Base-by-base conservation (phyloP, 2,888 invertebrate species). In the Heliconius erato region DNA sequence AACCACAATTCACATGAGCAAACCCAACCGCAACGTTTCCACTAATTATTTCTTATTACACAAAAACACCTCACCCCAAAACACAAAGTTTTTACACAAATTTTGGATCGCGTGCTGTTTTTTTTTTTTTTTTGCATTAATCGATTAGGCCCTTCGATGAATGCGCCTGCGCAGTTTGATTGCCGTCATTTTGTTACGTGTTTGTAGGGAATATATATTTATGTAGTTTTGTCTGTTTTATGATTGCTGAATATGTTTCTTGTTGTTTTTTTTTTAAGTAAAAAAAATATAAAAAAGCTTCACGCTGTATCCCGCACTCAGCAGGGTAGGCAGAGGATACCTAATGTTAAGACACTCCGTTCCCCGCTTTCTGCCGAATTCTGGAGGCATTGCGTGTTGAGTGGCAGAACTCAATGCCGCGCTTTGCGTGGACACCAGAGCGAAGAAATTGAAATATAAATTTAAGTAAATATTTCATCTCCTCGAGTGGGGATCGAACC, bases 21-120 rank as follows among this genome's bases (percentile, higher is more conserved):
- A 69, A 83, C 82, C 74, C 88, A 85, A 84, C 85, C 87, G 77
- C 85, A 85, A 92, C 92, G 94, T 93, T 94, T 93, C 81, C 92
- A 93, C 90, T 94, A 94, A 94, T 94, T 93, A 93, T 90, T 84
- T 80, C 84, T 82, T 76, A 84, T 86, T 87, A 86, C 84, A 84
- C 87, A 87, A 86, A 88, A 84, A 84, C 82, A 86, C 91, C 89
- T 91, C 91, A 87, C 86, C 84, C 84, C 59, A 72, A 79, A 26
- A 67, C 26, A 68, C 28, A 28, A 28, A 28, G 81, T 84, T 74
- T 81, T 81, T 84, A 79, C 83, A 84, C 79, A 83, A 84, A 84
- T 83, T 83, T 79, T 40, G 59, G 71, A 83, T 84, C 81, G 84
- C 84, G 84, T 84, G 84, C 81, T 83, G 35, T 84, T 84, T 9